These are phyloP conservation scores for Polyodon spathula DNA, from an alignment of 2,113 vertebrate species.

Conservation along the genomic window DNA sequence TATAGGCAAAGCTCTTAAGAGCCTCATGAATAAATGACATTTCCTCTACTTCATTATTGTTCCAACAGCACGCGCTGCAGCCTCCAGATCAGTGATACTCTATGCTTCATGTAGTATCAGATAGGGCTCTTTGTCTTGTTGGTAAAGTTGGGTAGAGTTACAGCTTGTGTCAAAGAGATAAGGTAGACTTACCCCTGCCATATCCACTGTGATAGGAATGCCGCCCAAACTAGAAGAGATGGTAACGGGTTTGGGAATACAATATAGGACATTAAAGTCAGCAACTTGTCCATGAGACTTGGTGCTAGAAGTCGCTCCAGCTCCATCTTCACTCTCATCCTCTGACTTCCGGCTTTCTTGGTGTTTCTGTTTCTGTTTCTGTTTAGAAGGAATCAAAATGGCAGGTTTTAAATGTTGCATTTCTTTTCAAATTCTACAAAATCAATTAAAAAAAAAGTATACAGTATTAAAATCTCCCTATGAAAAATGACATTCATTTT, in stretches of 20 bases:
- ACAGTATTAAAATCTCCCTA: too few relatives aligned
- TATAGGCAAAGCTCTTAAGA: slow-evolving; percentile 14
- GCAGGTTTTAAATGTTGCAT: not conserved
- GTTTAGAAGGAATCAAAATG: not conserved
- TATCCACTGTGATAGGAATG: slow-evolving; percentile 49
- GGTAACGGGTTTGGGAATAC: slow-evolving; percentile 36
- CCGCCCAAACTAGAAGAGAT: slow-evolving; percentile 37
- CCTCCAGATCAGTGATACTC: slow-evolving; percentile 1
- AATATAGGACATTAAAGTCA: slow-evolving; percentile 18
- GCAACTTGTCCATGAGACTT: slow-evolving; percentile 20
- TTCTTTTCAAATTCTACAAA: not conserved
- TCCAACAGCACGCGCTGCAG: slow-evolving; percentile 6
- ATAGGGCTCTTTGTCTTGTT: slow-evolving; percentile 23
- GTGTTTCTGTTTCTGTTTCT: slow-evolving; percentile 43
- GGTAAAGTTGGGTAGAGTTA: slow-evolving; percentile 44
- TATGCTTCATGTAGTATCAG: not conserved
- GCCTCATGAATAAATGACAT: slow-evolving; percentile 38
- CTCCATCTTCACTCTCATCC: slow-evolving; percentile 35
- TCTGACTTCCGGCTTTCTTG: slow-evolving; percentile 25
- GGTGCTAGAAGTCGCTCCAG: slow-evolving; percentile 13
- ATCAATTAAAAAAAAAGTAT: too few relatives aligned
- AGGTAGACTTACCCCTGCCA: slow-evolving; percentile 57
- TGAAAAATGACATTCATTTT: too few relatives aligned
- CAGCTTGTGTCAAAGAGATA: slow-evolving; percentile 43
- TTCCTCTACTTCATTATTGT: slow-evolving; percentile 15